A percentile compares a stretch with the other conserved stretches of the same genome.
These are phyloP conservation scores for Sympetrum striolatum DNA, from an alignment of 2,888 invertebrate genomes.

Conservation along the genomic window DNA sequence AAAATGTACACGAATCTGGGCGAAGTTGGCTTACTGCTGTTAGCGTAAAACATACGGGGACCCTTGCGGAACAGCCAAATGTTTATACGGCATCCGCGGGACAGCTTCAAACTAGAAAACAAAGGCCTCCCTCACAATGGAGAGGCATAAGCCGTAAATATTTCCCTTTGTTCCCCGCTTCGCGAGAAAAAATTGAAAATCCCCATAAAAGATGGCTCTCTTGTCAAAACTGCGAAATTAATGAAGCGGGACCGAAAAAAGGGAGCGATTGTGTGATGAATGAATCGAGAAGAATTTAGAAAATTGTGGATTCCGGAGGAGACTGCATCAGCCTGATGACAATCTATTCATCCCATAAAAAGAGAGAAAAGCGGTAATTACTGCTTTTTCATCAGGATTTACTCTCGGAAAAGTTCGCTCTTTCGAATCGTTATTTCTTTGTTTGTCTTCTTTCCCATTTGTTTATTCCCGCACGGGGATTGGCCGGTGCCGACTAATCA, in stretches of 20 bases:
- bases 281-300: not conserved
- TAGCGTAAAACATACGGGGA: not conserved
- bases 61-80: not conserved
- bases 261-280: not conserved
- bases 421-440: not conserved
- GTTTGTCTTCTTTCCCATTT: not conserved
- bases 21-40: not conserved
- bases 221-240: conserved; percentile 19
- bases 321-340: not conserved
- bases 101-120: not conserved
- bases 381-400: not conserved
- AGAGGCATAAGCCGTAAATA: conserved; percentile 15
- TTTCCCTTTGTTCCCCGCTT: not conserved
- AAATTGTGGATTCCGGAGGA: not conserved
- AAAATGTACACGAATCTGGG: too few species aligned
- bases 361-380: not conserved
- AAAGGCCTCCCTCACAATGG: not conserved
- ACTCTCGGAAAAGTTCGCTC: not conserved
- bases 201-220: conserved; percentile 22
- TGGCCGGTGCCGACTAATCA: not conserved
- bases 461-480: not conserved
- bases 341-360: not conserved
- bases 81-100: conserved; percentile 15
- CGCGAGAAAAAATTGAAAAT: conserved; percentile 3
- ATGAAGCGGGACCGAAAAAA: conserved; percentile 1